Evolutionary conservation across 2,888 invertebrate genomes (phyloP), one percentile per base, ranked within the genome.

Genomic region (Polyommatus icarus): DNA sequence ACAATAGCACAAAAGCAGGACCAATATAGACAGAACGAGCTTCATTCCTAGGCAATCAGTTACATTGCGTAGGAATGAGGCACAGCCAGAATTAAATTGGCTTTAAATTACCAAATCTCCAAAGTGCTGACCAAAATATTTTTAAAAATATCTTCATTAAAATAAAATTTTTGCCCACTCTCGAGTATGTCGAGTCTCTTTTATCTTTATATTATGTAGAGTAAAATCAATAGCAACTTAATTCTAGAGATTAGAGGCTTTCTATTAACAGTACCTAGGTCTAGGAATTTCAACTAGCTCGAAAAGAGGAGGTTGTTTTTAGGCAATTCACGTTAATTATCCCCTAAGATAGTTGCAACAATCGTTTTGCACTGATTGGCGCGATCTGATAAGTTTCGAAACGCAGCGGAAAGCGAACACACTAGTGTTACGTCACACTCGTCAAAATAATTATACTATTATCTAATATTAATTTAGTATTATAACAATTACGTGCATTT

Each of bases 371-470:
- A 29, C 75, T 75, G 50, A 80, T 82, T 82, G 80, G 79, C 76
- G 61, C 80, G 67, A 82, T 82, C 82, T 80, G 82, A 82, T 82
- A 80, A 81, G 77, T 82, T 82, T 78, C 81, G 80, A 80, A 82
- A 82, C 29, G 59, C 77, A 78, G 78, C 78, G 79, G 79, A 80
- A 81, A 75, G 32, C 73, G 24, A 15, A 73, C 40, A 20, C 3
- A 32, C 50, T 8, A 75, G 18, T 29, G 5, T 75, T 54, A 75
- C 29, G 15, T 67, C 29, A 50, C 29, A 54, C 75, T 54, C 75
- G 50, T 73, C 36, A 40, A 46, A 75, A 20, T 54, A 75, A 75
- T 75, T 29, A 75, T 54, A 75, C 75, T 50, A 20, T 75, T 75
- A 75, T 54, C 75, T 75, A 32, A 76, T 59, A 29, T 15, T 61